Base-by-base conservation (phyloP, 2,797 vertebrate species). In the Lagodon rhomboides region DNA sequence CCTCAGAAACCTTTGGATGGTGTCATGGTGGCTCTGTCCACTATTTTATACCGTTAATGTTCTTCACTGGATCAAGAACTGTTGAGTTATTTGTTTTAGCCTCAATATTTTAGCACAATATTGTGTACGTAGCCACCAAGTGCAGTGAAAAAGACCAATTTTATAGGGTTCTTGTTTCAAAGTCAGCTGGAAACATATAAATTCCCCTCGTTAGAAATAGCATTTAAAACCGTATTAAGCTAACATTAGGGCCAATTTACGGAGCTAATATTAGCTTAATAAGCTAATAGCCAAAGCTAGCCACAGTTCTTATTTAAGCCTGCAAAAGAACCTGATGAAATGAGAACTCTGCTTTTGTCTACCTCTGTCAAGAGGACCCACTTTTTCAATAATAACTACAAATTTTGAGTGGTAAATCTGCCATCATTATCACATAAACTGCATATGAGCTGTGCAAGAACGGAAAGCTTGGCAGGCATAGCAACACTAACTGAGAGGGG, bases 91-190 rank as follows among this genome's bases (percentile, higher is more conserved):
- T 56, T 5, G 55, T 34, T 58, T 11, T 20, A 34, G 30, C 30
- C 30, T n/a, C 18, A 58, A n/a, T 51, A 30, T 43, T 51, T 71
- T 17, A 30, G 70, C 22, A 73, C 27, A 20, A 56, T 10, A 56
- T 8, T 10, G 34, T 27, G 25, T 47, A 23, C 9, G 20, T 18
- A 20, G n/a, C 41, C 41, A 22, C 17, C 12, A 22, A 3, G 4
- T 22, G 3, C 44, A 34, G 20, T 5, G 46, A 6, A 11, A 69
- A 18, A 34, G 53, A 27, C 12, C 15, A 23, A 1, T 15, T 55
- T 55, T 27, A 25, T 3, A 27, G 23, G 23, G 53, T 55, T 34
- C 27, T n/a, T 5, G 1, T 18, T 22, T 6, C 4, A 18, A 5
- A 68, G 49, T 4, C n/a, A 53, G 9, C 9, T 41, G 30, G 4